Conservation (phyloP, 2,888 invertebrate species). For the Leptinotarsa peninsularis region DNA sequence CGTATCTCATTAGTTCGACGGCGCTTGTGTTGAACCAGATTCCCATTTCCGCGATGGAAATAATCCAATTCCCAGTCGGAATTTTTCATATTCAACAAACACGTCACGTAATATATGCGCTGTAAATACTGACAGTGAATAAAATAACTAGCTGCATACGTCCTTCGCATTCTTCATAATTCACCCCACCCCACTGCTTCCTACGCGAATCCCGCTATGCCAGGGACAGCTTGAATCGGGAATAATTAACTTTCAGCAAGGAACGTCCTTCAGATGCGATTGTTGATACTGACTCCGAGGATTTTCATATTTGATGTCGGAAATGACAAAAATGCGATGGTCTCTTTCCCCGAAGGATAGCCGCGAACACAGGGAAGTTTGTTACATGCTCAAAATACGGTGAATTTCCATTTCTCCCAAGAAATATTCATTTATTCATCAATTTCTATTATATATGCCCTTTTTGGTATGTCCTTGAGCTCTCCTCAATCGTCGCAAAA, state of each 20-base stretch:
- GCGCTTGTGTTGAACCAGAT: not conserved
- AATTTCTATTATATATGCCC: no score
- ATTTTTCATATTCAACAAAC: constrained; percentile 19
- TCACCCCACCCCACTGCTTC: not conserved
- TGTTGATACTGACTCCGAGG: not conserved
- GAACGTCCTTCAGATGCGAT: not conserved
- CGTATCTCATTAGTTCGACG: not conserved
- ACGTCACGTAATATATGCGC: constrained; percentile 17
- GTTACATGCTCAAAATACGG: no score
- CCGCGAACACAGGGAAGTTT: no score
- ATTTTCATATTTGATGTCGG: not conserved
- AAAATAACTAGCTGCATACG: constrained; percentile 17
- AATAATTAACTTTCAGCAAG: not conserved
- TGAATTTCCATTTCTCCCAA: no score
- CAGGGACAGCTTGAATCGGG: not conserved
- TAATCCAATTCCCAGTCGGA: constrained; percentile 1
- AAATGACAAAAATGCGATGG: not conserved
- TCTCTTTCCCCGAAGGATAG: no score
- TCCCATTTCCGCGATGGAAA: constrained; percentile 5
- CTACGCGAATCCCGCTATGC: not conserved
- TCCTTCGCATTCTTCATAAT: constrained; percentile 14
- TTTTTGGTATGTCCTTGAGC: no score
- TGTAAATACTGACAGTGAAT: constrained; percentile 8
- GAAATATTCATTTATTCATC: no score
- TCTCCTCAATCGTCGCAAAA: no score